A percentile compares a stretch with the other conserved stretches of the same genome.
phyloP scores from a whole-genome alignment of 2,888 invertebrate species.

The Conops quadrifasciatus region DNA sequence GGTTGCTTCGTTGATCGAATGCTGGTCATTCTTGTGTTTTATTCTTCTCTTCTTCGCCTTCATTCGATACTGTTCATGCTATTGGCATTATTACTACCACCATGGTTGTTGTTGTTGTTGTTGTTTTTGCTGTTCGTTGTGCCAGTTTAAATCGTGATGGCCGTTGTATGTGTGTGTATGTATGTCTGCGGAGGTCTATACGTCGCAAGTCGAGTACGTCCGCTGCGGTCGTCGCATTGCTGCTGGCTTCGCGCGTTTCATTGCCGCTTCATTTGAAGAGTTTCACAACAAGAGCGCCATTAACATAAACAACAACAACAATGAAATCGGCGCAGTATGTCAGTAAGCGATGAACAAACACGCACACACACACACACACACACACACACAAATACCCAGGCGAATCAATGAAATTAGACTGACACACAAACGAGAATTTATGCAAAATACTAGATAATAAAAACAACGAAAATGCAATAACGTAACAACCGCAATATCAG shows the following conservation, averaged over 20 bases:
- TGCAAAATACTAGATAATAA: constrained; percentile 22
- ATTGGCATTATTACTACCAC: background rate
- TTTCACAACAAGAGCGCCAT: background rate
- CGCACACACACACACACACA: constrained; percentile 22
- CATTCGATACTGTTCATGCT: no score
- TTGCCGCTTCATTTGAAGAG: constrained; percentile 2
- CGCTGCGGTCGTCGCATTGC: background rate
- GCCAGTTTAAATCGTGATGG: background rate
- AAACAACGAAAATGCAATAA: constrained; percentile 19
- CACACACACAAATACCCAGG: background rate
- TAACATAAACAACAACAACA: background rate
- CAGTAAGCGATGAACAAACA: constrained; percentile 21
- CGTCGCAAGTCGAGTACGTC: background rate
- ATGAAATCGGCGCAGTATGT: constrained; percentile 7
- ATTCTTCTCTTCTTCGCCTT: no score
- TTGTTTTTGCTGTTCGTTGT: background rate
- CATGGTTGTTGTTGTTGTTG: constrained; percentile 15
- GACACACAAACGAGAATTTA: constrained; percentile 11
- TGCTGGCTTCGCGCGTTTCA: constrained; percentile 19
- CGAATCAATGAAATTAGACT: background rate
- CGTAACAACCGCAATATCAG: constrained; percentile 5
- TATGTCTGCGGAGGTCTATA: background rate
- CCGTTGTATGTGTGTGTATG: background rate
- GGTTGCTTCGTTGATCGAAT: background rate
- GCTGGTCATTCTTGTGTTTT: background rate